These are phyloP conservation scores for Coelopa frigida DNA, from an alignment of 1,140 invertebrate genomes.

Conservation along the genomic window DNA sequence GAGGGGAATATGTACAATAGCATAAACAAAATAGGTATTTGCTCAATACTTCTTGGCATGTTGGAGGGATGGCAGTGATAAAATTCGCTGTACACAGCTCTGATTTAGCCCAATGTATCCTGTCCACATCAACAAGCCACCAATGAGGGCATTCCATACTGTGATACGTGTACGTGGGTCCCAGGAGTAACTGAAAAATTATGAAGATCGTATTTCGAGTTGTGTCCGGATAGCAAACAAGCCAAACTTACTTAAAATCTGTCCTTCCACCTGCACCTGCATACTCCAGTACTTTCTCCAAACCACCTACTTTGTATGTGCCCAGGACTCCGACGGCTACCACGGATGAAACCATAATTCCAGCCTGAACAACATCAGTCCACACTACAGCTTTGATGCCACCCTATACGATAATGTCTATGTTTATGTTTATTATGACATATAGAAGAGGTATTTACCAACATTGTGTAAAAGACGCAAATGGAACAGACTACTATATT, in stretches of 20 bases:
- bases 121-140: constrained; percentile 31
- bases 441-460: constrained; percentile 52
- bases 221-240: not conserved
- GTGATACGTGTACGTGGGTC: constrained; percentile 32
- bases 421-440: constrained; percentile 6
- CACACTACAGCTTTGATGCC: constrained; percentile 82
- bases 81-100: constrained; percentile 37
- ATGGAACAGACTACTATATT: constrained; percentile 64
- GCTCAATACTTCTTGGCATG: constrained; percentile 22
- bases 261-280: constrained; percentile 51
- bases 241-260: constrained; percentile 45
- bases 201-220: too few species aligned
- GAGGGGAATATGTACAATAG: not conserved
- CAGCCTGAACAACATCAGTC: constrained; percentile 77
- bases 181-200: constrained; percentile 18
- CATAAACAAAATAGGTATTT: not conserved
- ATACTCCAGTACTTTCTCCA: constrained; percentile 54
- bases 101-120: constrained; percentile 36
- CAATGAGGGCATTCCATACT: constrained; percentile 22
- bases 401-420: constrained; percentile 50
- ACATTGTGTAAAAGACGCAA: constrained; percentile 75
- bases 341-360: constrained; percentile 67
- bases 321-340: constrained; percentile 62
- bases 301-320: constrained; percentile 56
- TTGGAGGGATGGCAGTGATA: constrained; percentile 25